Base-by-base conservation (phyloP, 2,113 vertebrate species). In the Plotosus lineatus region DNA sequence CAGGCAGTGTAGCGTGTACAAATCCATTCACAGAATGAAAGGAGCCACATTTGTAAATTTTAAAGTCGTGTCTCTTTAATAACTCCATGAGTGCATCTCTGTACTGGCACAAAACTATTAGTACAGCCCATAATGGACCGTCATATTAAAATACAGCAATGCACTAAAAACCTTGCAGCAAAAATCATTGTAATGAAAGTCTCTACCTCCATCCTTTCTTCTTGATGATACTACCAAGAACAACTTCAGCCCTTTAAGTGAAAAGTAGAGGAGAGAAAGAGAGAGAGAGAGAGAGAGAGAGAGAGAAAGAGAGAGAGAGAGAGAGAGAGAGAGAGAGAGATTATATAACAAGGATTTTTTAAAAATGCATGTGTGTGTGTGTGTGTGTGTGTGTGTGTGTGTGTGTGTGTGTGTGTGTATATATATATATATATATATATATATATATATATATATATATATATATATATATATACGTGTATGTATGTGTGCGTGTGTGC, bases 141-240 rank as follows among this genome's bases (percentile, higher is more conserved):
- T 63, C 66, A 8, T 33, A 58, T 50, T 9, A 53, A 69, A 50
- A 58, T 31, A 56, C 36, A 66, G 15, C 31, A 26, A 10, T 76
- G 31, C 28, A 65, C 17, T 76, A 8, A 73, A 71, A 51, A 19
- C 4, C 11, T 0, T 12, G 26, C 1, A n/a, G 11, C 4, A 44
- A 42, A 73, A 7, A 91, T 4, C 8, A 51, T 33, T 31, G 26
- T 50, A 73, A 51, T 48, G 0, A 36, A 69, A 66, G 42, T n/a
- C 46, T 75, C 9, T 94, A 98, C 97, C 97, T 96, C 97, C 97
- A 98, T 80, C 96, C 97, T 82, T 97, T 98, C 92, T 97, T 98
- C 94, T 98, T 98, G 81, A 98, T 95, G 86, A 98, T 95, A 83
- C 89, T 96, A 15, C 97, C 97, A 81, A 98, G 86, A 7, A 98